Evolutionary conservation across 2,113 vertebrate species (phyloP), one percentile per base, ranked within the genome.

Genomic region (Nothobranchius kuhntae): DNA sequence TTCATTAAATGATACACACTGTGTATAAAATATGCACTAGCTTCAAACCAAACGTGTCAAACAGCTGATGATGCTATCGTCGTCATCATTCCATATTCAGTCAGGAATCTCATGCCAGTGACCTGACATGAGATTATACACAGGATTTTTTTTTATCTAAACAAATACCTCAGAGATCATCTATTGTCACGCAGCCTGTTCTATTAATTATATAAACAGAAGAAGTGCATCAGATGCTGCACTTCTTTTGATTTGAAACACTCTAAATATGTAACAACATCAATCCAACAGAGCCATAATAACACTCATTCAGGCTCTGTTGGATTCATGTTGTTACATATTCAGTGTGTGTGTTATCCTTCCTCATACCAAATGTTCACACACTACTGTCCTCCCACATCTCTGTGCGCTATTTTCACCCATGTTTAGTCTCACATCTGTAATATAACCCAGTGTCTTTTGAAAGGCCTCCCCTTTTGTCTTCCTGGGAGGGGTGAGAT

Each of bases 401-500:
- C 48, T 42, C 30, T 4, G 9, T 35, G 40, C 13, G 6, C 24
- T 9, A 4, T 61, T 30, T 21, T 26, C 11, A 59, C 61, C 36
- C 13, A 35, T 45, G 4, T 14, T 65, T 30, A 44, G 65, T 65
- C 7, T 53, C 3, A 44, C 56, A 9, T 17, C 15, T 48, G 13
- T 45, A 50, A 58, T 30, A 42, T 9, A 9, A 1, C 45, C 35
- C 21, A 17, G 24, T 54, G 48, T 10, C 7, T 53, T 45, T 2
- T 24, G 3, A 12, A 1, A 66, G 58, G 24, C 74, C 65, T 6
- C 75, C 86, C 60, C 65, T 58, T 68, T 53, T 70, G 47, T 80
- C 12, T 73, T 78, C 73, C 54, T 15, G 77, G 82, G 85, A 71
- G 85, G 78, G 13, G 14, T 26, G 7, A 62, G 51, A 0, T 21